Evolutionary conservation across 2,113 vertebrate genomes (phyloP).

Genomic region (Alouatta palliata): DNA sequence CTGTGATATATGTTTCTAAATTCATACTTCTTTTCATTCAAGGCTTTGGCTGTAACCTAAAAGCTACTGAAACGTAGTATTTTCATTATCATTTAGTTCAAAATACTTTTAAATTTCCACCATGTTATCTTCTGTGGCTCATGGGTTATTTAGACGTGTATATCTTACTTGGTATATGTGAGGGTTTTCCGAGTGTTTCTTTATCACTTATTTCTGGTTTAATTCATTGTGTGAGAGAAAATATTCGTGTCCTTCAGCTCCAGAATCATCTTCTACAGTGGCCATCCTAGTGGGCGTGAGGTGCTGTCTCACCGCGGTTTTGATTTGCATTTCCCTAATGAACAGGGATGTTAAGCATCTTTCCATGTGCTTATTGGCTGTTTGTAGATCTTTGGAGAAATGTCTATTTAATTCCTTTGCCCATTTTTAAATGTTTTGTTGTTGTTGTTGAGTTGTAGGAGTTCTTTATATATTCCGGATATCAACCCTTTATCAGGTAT

Average conservation of each 20-base stretch:
- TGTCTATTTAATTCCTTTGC: background rate
- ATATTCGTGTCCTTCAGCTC: background rate
- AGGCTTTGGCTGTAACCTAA: background rate
- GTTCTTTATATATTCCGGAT: background rate
- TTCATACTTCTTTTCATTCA: background rate
- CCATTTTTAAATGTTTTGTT: background rate
- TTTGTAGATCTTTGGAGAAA: background rate
- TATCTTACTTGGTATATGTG: background rate
- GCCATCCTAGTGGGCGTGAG: background rate
- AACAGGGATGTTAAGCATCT: background rate
- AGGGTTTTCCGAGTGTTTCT: background rate
- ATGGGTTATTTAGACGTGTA: background rate
- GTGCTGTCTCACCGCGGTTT: background rate
- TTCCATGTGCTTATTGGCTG: background rate
- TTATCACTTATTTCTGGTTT: background rate
- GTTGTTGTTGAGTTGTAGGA: background rate
- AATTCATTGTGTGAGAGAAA: background rate
- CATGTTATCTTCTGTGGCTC: background rate
- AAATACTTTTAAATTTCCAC: background rate
- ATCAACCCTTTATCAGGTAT: background rate
- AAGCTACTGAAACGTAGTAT: background rate
- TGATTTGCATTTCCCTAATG: background rate
- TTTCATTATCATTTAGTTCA: background rate
- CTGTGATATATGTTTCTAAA: background rate
- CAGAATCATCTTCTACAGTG: background rate